A percentile compares a stretch with the other conserved stretches of the same genome.
Evolutionary conservation across 2,888 invertebrate species (phyloP).

Genomic region (Anorthoa munda): DNA sequence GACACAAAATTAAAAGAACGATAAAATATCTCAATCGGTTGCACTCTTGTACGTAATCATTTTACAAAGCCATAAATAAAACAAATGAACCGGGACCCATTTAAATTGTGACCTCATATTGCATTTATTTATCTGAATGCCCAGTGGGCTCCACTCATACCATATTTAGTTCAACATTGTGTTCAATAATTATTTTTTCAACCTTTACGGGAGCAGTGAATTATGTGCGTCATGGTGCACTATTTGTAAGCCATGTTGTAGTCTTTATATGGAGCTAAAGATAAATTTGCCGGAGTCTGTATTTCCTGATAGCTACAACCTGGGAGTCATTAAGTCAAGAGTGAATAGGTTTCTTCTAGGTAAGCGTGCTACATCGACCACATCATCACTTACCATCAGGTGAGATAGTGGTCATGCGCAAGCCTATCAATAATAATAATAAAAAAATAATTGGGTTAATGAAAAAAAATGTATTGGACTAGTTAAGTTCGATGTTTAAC

Average conservation of each 20-base stretch:
- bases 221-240: conserved; percentile 28
- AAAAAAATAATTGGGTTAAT: too few relatives aligned
- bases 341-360: too few relatives aligned
- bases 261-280: conserved; percentile 18
- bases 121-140: conserved; percentile 36
- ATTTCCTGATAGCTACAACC: too few relatives aligned
- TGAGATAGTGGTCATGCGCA: too few relatives aligned
- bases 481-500: conserved; percentile 1
- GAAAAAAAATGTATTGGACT: conserved; percentile 8
- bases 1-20: conserved; percentile 27
- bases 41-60: conserved; percentile 38
- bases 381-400: too few relatives aligned
- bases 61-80: conserved; percentile 41
- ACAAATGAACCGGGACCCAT: conserved; percentile 50
- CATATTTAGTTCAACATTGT: conserved; percentile 60
- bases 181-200: conserved; percentile 27
- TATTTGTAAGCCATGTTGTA: conserved; percentile 37
- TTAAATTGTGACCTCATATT: conserved; percentile 47
- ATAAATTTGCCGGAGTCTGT: too few relatives aligned
- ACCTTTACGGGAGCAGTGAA: conserved; percentile 2
- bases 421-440: too few relatives aligned
- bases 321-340: too few relatives aligned
- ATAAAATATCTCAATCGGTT: conserved; percentile 38
- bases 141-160: conserved; percentile 56
- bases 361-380: too few relatives aligned